A percentile compares a stretch with the other conserved stretches of the same genome.
Conservation (phyloP, 2,113 vertebrate genomes). For the Clarias gariepinus region DNA sequence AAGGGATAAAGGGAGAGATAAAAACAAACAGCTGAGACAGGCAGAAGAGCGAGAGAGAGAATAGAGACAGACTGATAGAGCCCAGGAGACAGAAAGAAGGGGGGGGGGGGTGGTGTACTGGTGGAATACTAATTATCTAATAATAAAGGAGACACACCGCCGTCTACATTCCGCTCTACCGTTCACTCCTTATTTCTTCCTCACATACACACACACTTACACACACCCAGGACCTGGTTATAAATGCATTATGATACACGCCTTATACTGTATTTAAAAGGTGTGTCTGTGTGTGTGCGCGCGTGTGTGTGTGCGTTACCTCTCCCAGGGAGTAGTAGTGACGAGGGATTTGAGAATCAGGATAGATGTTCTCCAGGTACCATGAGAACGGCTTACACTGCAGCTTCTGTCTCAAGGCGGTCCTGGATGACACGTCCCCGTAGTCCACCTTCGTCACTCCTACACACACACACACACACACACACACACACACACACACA, state of each 20-base stretch:
- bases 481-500: constrained; percentile 28
- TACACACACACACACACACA: constrained; percentile 61
- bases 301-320: constrained; percentile 70
- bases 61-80: not conserved
- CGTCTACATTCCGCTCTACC: constrained; percentile 2
- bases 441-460: constrained; percentile 99
- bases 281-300: not conserved
- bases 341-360: constrained; percentile 97
- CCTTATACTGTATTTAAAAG: not conserved
- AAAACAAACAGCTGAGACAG: not conserved
- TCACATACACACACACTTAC: not conserved
- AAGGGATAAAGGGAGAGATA: not conserved
- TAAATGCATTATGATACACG: constrained; percentile 4
- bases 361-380: constrained; percentile 98
- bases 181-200: not conserved
- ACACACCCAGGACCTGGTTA: not conserved
- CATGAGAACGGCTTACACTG: constrained; percentile 98
- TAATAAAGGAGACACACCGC: not conserved
- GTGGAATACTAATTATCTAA: constrained; percentile 13
- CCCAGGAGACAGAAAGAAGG: not conserved
- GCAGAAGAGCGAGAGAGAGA: not conserved
- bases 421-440: constrained; percentile 89
- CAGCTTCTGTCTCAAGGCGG: constrained; percentile 88
- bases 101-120: not conserved
- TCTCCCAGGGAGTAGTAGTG: constrained; percentile 98